These are phyloP conservation scores for Acanthochromis polyacanthus DNA, from an alignment of 2,113 vertebrate genomes.

Conservation along the genomic window DNA sequence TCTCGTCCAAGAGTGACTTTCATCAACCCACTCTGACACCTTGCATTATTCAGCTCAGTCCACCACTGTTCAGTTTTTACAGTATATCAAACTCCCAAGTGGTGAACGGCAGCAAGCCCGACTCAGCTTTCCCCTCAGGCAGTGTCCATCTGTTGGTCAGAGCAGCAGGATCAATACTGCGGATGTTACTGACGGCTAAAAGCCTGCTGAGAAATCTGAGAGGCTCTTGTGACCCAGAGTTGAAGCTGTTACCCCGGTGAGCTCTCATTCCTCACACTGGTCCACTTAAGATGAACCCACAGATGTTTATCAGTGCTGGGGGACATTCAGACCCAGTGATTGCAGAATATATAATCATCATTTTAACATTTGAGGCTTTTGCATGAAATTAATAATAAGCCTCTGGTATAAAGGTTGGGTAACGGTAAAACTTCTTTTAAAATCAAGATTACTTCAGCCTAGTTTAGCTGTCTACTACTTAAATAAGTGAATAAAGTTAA, in stretches of 20 bases:
- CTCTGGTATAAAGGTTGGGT: too few species aligned
- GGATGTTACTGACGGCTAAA: constrained; percentile 78
- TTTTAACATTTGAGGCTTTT: too few species aligned
- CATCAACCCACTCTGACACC: background rate
- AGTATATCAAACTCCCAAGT: constrained; percentile 23
- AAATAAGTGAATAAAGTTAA: too few species aligned
- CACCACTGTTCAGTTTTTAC: constrained; percentile 25
- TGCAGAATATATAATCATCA: too few species aligned
- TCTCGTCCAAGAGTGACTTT: constrained; percentile 2
- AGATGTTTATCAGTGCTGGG: too few species aligned
- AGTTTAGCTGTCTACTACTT: too few species aligned
- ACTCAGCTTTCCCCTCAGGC: constrained; percentile 33
- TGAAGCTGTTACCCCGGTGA: constrained; percentile 1
- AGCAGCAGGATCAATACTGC: constrained; percentile 74
- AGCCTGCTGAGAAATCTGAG: constrained; percentile 78
- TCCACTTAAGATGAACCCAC: too few species aligned
- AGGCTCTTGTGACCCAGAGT: constrained; percentile 23
- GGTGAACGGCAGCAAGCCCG: constrained; percentile 18
- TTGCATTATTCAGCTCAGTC: constrained; percentile 25
- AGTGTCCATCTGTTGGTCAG: constrained; percentile 72
- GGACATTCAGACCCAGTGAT: too few species aligned
- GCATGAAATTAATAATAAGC: too few species aligned
- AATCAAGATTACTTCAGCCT: too few species aligned
- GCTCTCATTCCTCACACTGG: background rate
- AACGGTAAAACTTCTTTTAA: too few species aligned